Evolutionary conservation across 2,888 invertebrate species (phyloP), one percentile per base, ranked within the genome.

Genomic region (Ernsta delagoae): DNA sequence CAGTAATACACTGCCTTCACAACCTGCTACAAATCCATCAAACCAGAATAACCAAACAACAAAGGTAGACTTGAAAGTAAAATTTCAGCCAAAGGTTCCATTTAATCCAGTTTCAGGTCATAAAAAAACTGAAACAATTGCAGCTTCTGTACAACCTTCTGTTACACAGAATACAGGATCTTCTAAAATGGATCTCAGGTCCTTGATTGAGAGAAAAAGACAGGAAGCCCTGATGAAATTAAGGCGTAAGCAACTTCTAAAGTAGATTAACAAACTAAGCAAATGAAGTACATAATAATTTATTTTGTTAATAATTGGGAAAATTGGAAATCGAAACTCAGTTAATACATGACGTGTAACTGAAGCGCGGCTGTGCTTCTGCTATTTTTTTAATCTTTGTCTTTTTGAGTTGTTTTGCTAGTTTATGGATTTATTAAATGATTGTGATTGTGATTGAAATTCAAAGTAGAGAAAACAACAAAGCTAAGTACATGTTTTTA

Each of bases 211-310:
- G 75, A 91, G 87, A 77, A 93, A 93, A 79, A 83, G 93, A 74
- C 90, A 90, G 75, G 92, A 93, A 78, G 93, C 94, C 3, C 75
- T 94, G 60, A 83, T 90, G 85, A 93, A 89, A 77, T 81, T 93
- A 73, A 83, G 88, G 76, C 83, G 86, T 11, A 80, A 87, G 59
- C 89, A 87, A 74, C 82, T 83, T 60, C 84, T 84, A 72, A 83
- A 82, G 77, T 75, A 70, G n/a, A 16, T 36, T 6, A 5, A 36
- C 1, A 1, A 36, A 5, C 36, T 36, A 36, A 36, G 4, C 36
- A 4, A 36, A 36, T 36, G 4, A 36, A 36, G 36, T n/a, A n/a
- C n/a, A n/a, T n/a, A n/a, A n/a, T n/a, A n/a, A n/a, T n/a, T n/a
- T n/a, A n/a, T n/a, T n/a, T n/a, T n/a, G n/a, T n/a, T n/a, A n/a